Base-by-base conservation (phyloP, 1,140 invertebrate species). In the Araneus ventricosus region DNA sequence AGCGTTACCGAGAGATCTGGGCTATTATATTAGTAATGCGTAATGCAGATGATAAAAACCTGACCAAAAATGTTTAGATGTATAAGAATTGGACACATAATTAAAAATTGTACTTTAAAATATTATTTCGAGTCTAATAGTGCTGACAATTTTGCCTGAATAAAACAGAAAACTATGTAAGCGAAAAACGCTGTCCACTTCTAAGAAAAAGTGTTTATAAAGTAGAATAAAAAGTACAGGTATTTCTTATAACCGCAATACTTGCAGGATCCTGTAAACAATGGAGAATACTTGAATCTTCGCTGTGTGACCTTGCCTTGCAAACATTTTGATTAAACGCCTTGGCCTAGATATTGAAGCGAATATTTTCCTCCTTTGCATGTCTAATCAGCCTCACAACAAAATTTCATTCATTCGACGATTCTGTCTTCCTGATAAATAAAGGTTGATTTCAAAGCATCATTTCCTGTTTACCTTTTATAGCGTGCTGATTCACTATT, bases 281-380 rank as follows among this genome's bases (percentile, higher is more conserved):
- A 75, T 75, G 70, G 30, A 34, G 3, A 75, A 34, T 75, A 20
- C 30, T 14, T 75, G 17, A 75, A 75, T 75, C 70, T 75, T 20
- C 30, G 17, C 37, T 4, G 6, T 34, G 37, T 75, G 70, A 37
- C 70, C 70, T 75, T 75, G 20, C 70, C 30, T 75, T 20, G 30
- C 14, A 30, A 75, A 37, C 20, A 75, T 75, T 75, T 75, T 34
- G 70, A 75, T 75, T 75, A 75, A 75, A 75, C 45, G 17, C 70
- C 70, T 75, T 75, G 70, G 70, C 70, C 70, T 75, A 75, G 30
- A 75, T 75, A 75, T 27, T 34, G 24, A 27, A 67, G n/a, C 8
- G 27, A 8, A 75, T 37, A 75, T 75, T 75, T 75, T 75, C 34
- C 70, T 75, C 14, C 30, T 75, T 75, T 34, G 70, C 70, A 75